Percentiles rank a stretch among this genome's conserved stretches.
These are phyloP conservation scores for Nylanderia fulva DNA, from an alignment of 1,140 invertebrate species.

Conservation along the genomic window DNA sequence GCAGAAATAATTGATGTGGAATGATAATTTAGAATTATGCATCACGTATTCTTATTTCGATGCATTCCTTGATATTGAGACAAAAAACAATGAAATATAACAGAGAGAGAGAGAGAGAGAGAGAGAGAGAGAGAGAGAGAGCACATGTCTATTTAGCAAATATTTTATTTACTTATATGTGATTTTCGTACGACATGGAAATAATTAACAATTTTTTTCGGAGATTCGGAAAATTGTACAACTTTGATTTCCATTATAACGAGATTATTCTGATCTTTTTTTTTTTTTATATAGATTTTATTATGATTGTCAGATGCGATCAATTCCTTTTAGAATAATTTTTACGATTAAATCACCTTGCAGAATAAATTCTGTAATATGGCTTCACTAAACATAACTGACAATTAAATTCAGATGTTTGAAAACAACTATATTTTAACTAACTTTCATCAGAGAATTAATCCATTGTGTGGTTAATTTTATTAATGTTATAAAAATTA, in stretches of 20 bases:
- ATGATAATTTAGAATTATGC: slow-evolving; percentile 34
- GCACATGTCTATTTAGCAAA: slow-evolving; percentile 27
- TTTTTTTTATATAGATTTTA: background rate
- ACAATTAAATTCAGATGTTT: background rate
- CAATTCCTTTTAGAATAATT: background rate
- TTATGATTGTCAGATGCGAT: background rate
- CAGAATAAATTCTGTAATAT: slow-evolving; percentile 6
- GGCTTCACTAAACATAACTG: background rate
- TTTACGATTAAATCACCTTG: background rate
- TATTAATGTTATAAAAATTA: too few species aligned
- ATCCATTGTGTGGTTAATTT: too few species aligned
- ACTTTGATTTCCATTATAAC: background rate
- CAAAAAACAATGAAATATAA: background rate
- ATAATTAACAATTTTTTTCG: background rate
- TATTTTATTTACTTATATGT: slow-evolving; percentile 13
- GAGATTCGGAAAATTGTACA: too few species aligned
- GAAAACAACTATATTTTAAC: slow-evolving; percentile 36
- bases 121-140: too few species aligned
- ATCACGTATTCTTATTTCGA: slow-evolving; percentile 18
- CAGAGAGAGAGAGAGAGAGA: too few species aligned
- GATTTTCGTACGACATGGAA: background rate
- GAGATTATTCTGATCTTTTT: background rate
- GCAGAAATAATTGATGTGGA: slow-evolving; percentile 19
- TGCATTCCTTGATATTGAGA: slow-evolving; percentile 6
- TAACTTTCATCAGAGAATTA: slow-evolving; percentile 52